A percentile compares a stretch with the other conserved stretches of the same genome.
Conservation (phyloP, 2,888 invertebrate genomes). For the Ochlodes sylvanus region DNA sequence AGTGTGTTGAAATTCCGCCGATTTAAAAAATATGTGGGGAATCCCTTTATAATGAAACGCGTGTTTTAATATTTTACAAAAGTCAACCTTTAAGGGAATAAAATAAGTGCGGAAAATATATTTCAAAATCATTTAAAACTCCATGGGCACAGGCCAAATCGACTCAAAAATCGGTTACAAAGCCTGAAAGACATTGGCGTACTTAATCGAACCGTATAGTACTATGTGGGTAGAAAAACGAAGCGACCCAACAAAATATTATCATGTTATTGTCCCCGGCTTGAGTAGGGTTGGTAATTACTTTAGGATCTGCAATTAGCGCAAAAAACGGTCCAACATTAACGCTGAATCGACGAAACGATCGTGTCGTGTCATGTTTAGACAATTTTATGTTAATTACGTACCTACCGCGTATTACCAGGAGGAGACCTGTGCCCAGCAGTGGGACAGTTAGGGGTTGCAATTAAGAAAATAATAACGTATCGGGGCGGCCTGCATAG, state of each 20-base stretch:
- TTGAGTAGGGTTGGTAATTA: slow-evolving; percentile 38
- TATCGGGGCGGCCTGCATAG: no score
- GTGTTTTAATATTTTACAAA: no score
- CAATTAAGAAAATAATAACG: no score
- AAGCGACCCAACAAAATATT: slow-evolving; percentile 33
- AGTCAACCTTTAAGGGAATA: no score
- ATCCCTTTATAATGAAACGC: no score
- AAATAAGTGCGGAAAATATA: no score
- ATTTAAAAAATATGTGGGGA: no score
- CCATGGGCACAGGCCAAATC: no score
- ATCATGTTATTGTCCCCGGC: slow-evolving; percentile 34
- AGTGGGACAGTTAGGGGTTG: no score
- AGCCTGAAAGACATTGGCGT: background rate
- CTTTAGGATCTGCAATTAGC: slow-evolving; percentile 37
- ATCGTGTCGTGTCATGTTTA: slow-evolving; percentile 12
- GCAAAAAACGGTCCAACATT: slow-evolving; percentile 29
- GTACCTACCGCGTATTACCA: background rate
- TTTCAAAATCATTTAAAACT: no score
- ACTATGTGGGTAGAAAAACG: slow-evolving; percentile 30
- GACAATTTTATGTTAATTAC: slow-evolving; percentile 5
- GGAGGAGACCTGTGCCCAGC: no score
- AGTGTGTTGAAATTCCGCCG: no score
- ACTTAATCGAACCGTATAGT: slow-evolving; percentile 8
- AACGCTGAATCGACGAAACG: slow-evolving; percentile 21
- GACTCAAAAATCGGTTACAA: background rate